Conservation (phyloP, 2,888 invertebrate species). For the Hedychridium roseum region DNA sequence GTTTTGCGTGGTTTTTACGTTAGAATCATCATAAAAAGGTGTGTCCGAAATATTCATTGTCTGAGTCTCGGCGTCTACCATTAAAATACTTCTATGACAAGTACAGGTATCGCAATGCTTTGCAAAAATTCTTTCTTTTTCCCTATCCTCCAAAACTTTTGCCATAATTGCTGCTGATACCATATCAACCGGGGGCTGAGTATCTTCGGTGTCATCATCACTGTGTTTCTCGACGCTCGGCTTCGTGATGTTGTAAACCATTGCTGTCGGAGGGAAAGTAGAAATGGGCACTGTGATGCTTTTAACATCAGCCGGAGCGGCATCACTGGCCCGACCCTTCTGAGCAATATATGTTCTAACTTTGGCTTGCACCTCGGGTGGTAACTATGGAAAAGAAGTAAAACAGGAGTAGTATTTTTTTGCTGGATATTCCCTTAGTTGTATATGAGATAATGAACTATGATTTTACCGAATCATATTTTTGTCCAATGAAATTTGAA, state of each 20-base stretch:
- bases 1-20: constrained; percentile 23
- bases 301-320: constrained; percentile 66
- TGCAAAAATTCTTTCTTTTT: constrained; percentile 78
- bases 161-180: constrained; percentile 91
- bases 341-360: constrained; percentile 80
- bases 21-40: constrained; percentile 32
- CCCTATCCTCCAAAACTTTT: constrained; percentile 87
- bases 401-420: no score
- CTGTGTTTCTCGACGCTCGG: constrained; percentile 56
- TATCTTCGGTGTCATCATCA: constrained; percentile 67
- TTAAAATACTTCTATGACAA: constrained; percentile 65
- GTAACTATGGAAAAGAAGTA: constrained; percentile 70
- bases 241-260: constrained; percentile 71
- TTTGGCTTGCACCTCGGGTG: constrained; percentile 89
- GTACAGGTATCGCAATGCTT: constrained; percentile 87
- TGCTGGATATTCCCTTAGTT: no score
- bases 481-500: constrained; percentile 91
- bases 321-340: constrained; percentile 67
- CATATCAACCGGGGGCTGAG: constrained; percentile 73
- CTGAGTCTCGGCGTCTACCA: constrained; percentile 55
- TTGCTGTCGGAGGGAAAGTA: constrained; percentile 85
- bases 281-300: constrained; percentile 79
- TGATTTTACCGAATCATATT: constrained; percentile 86
- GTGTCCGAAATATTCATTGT: constrained; percentile 32
- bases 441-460: not conserved